Base-by-base conservation (phyloP, 2,888 invertebrate species). In the Cephus spinipes region DNA sequence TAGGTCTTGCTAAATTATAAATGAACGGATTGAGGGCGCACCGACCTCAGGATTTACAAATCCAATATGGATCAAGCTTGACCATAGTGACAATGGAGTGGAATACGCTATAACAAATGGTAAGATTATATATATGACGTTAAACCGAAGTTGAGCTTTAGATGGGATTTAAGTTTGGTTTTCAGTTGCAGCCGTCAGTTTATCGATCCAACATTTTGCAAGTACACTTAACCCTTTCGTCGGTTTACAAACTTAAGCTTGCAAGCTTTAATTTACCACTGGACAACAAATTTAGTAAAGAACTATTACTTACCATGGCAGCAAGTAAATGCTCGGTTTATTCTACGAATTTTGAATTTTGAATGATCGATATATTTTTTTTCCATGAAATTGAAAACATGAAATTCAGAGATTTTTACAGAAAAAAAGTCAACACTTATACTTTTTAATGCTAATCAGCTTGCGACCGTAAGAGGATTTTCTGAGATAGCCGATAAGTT, bases 41-140 rank as follows among this genome's bases (percentile, higher is more conserved):
- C 9, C 1, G 55, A 55, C 23, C 55, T 23, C 55, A 33, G 68
- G 74, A 74, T 77, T 77, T 69, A 69, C 30, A 69, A 77, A 77
- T 77, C 74, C 74, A 77, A 77, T 69, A 77, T 74, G 77, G 77
- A 77, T 77, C 74, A 77, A 33, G 74, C 73, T 77, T 77, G 69
- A 68, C 76, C 31, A 73, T 30, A 33, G 55, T 73, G 71, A 36
- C 40, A 34, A 36, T 69, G 76, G 33, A 32, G 15, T n/a, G 76
- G 68, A 34, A 33, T 34, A 73, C 73, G 55, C 68, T 73, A 23
- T 55, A 23, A 55, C 9, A 55, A 55, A 55, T 23, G 40, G 4
- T 23, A 23, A 23, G 15, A 15, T n/a, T 40, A 6, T 40, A 40
- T 15, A 12, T 15, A 4, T 4, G 40, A 40, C 40, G 40, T 23